Evolutionary conservation across 2,797 vertebrate species (phyloP), one percentile per base, ranked within the genome.

Genomic region (Pseudochaenichthys georgianus): DNA sequence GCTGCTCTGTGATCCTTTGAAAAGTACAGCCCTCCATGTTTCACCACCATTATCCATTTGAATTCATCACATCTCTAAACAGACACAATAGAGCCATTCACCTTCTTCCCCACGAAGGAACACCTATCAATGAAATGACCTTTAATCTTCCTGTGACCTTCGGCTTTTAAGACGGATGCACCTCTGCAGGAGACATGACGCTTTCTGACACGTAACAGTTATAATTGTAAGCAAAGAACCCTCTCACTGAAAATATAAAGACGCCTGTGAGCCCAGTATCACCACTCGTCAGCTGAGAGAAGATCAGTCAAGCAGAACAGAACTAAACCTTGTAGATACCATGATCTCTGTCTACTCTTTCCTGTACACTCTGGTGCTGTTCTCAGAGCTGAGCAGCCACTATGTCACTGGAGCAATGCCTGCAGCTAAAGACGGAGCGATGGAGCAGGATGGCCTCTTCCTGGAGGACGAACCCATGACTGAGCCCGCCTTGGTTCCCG

Each of bases 311-410:
- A 86, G 84, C 75, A 3, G 0, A n/a, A 68, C 59, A 42, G 64
- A 52, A 57, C 69, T 38, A 64, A 60, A 75, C 23, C 28, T 3
- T 50, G 77, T 59, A 87, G 88, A 75, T 67, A 95, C 90, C 93
- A 96, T 87, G 92, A 81, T 89, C 74, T 95, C 95, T 43, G 80
- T 90, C 46, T 95, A 87, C 63, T 89, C 87, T 0, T 34, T 96
- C 73, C 78, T 98, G 62, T 87, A 96, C 38, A 89, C 91, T 63
- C 84, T 97, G 31, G 93, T 93, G 89, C 90, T 99, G 59, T 93
- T 97, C 88, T 95, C 96, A 50, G 93, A 94, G 93, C 92, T 95
- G 75, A 93, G 93, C 84, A 81, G 93, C 42, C 77, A 84, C 87
- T 92, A 89, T 19, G 85, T 91, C 75, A 89, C 94, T 5, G 77